Evolutionary conservation across 2,113 vertebrate species (phyloP), one percentile per base, ranked within the genome.

Genomic region (Poeciliopsis occidentalis): DNA sequence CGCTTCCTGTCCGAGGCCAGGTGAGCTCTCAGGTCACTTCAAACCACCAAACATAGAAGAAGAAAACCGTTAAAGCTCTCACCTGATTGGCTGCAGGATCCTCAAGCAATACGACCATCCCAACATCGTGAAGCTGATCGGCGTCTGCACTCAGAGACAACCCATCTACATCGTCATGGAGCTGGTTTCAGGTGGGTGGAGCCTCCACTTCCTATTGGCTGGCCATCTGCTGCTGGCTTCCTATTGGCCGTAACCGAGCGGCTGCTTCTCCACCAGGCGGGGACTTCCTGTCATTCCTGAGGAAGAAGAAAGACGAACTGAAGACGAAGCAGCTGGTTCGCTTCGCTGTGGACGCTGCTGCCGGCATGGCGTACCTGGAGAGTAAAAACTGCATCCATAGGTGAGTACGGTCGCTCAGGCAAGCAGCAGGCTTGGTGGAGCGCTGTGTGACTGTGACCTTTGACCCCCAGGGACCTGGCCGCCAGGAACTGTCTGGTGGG

Each of bases 151-250:
- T 24, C 98, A 99, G 89, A 92, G 98, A 61, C 98, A 99, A 47
- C 98, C 98, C 11, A 98, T 99, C 91, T 99, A 99, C 91, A 99
- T 99, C 63, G 97, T 99, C 87, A 99, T 99, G 98, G 98, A 99
- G 81, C 96, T 99, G 69, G 95, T 99, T 85, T 92, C 97, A 93
- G 97, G 97, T 99, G 95, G 68, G 89, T 69, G 73, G 78, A 82
- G 71, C 75, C 57, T 29, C 34, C 10, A 37, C 11, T 11, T 37
- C 10, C 34, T 37, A 37, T 12, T 4, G 13, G 3, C 4, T 8
- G 60, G 13, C 7, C 15, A 2, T 24, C 15, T 54, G 39, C 17
- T 29, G 30, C 2, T 26, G 6, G 22, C 11, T 30, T 69, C 0
- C 51, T 1, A 37, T 67, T 67, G 74, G 70, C 81, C 10, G 0